Conservation (phyloP, 2,797 vertebrate species). For the Eulemur mongoz region DNA sequence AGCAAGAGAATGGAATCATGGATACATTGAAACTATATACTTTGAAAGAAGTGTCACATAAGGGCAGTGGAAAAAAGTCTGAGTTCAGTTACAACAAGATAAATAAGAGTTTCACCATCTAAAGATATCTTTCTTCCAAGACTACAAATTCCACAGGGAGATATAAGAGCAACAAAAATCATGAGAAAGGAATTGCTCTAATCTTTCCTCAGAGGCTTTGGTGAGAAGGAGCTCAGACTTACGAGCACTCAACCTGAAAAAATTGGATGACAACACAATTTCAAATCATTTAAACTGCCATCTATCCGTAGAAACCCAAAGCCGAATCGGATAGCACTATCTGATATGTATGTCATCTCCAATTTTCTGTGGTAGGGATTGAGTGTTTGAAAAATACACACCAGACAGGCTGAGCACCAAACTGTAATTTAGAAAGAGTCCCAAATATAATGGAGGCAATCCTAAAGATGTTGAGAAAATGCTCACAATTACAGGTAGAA, state of each 20-base stretch:
- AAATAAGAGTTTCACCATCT: conserved; percentile 24
- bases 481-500: conserved; percentile 14
- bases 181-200: conserved; percentile 61
- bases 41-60: neutral
- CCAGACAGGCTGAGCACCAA: conserved; percentile 30
- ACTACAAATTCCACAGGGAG: conserved; percentile 58
- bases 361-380: conserved; percentile 59
- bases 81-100: conserved; percentile 11
- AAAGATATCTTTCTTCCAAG: conserved; percentile 53
- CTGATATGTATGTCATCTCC: conserved; percentile 51
- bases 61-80: neutral
- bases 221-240: conserved; percentile 43
- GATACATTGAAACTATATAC: neutral
- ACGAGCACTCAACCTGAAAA: conserved; percentile 63
- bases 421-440: conserved; percentile 56
- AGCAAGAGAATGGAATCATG: neutral
- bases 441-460: conserved; percentile 28
- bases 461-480: conserved; percentile 47
- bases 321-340: conserved; percentile 33
- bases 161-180: conserved; percentile 64
- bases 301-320: conserved; percentile 59
- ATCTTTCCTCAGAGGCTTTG: conserved; percentile 62
- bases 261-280: conserved; percentile 66
- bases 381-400: conserved; percentile 63
- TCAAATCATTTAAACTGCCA: conserved; percentile 63